Percentiles rank a stretch among this genome's conserved stretches.
phyloP scores from a whole-genome alignment of 2,113 vertebrate species.

The Neodon shergylaensis region DNA sequence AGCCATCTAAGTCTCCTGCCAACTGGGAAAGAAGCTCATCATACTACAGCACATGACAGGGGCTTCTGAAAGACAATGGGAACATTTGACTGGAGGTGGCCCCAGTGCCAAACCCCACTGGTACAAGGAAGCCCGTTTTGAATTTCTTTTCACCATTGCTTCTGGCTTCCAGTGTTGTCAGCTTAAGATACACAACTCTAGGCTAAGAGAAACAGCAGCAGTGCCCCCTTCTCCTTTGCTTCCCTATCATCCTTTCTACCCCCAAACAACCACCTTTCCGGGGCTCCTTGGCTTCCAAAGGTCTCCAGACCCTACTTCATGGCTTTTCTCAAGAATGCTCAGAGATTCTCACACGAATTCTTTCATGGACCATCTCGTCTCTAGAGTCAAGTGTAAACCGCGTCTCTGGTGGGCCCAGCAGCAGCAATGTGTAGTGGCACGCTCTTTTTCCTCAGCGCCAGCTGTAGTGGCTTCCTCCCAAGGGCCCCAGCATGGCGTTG shows the following conservation, averaged over 20 bases:
- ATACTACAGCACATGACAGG: background rate
- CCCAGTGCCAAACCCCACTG: accelerated
- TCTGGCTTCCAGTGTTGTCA: background rate
- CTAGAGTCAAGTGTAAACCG: background rate
- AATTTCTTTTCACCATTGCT: background rate
- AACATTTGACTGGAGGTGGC: no score
- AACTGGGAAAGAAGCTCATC: background rate
- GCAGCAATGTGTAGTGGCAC: background rate
- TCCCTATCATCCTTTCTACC: background rate
- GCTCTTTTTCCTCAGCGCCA: background rate
- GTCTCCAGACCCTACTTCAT: background rate
- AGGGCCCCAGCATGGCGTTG: background rate
- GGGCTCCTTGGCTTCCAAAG: background rate
- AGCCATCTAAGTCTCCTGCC: constrained; percentile 9
- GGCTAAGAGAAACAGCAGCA: background rate
- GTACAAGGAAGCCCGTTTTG: accelerated
- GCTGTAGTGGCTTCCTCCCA: background rate
- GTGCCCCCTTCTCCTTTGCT: background rate
- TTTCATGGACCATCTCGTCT: background rate
- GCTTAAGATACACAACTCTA: background rate
- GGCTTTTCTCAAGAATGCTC: background rate
- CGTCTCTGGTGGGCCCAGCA: background rate
- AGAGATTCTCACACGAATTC: background rate
- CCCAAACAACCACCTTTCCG: background rate
- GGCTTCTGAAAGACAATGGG: accelerated